Evolutionary conservation across 2,888 invertebrate genomes (phyloP).

Genomic region (Druceiella hillmani): DNA sequence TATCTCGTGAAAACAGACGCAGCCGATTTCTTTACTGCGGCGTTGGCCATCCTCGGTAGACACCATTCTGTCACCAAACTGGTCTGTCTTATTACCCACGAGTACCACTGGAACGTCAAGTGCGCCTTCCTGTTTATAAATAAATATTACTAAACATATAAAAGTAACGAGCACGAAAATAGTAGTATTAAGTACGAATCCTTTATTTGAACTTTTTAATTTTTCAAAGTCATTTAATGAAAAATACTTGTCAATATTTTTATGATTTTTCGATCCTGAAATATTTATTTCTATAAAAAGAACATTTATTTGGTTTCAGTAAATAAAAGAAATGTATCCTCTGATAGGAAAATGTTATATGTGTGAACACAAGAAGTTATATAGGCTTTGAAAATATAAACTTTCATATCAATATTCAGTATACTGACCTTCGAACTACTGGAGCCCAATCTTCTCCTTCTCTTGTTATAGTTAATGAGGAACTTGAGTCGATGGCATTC

Average conservation of each 20-base stretch:
- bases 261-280: too few relatives aligned
- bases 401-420: neutral
- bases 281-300: too few relatives aligned
- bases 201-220: too few relatives aligned
- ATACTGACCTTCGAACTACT: slow-evolving; percentile 49
- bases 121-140: slow-evolving; percentile 48
- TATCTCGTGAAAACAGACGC: slow-evolving; percentile 80
- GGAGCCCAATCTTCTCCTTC: slow-evolving; percentile 60
- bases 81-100: slow-evolving; percentile 79
- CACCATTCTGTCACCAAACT: slow-evolving; percentile 77
- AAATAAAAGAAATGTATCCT: too few relatives aligned
- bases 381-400: too few relatives aligned
- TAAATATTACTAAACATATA: slow-evolving; percentile 9
- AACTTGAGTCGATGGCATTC: slow-evolving; percentile 79
- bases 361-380: too few relatives aligned
- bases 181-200: too few relatives aligned
- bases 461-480: slow-evolving; percentile 74
- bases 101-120: slow-evolving; percentile 71
- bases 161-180: too few relatives aligned
- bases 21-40: slow-evolving; percentile 71
- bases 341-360: too few relatives aligned
- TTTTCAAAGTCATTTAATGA: too few relatives aligned
- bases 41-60: slow-evolving; percentile 66
- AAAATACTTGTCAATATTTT: too few relatives aligned
- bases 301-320: too few relatives aligned